These are phyloP conservation scores for Sycophila sp. DNA, from an alignment of 1,140 invertebrate genomes.

Conservation along the genomic window DNA sequence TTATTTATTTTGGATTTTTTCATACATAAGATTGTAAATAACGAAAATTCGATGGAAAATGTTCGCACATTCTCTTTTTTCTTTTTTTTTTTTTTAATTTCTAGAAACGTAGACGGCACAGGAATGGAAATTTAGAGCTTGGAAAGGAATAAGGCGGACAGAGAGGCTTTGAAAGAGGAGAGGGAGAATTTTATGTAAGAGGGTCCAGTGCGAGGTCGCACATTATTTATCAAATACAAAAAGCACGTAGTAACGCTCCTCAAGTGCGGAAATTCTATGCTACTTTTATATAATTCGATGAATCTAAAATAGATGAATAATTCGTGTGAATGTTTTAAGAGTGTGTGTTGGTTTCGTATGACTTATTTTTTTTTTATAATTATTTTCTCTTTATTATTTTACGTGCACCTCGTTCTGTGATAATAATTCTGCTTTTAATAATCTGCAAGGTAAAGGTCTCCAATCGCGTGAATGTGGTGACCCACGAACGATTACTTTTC, in stretches of 20 bases:
- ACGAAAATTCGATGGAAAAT: too few relatives aligned
- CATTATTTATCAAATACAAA: background rate
- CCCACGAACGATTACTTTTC: background rate
- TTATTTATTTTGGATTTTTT: too few relatives aligned
- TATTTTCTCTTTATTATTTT: background rate
- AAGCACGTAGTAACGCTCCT: background rate
- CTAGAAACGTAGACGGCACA: background rate
- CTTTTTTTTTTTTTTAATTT: too few relatives aligned
- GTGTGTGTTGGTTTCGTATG: too few relatives aligned
- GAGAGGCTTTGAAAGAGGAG: background rate
- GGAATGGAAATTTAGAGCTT: background rate
- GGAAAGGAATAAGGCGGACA: background rate
- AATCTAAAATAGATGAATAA: background rate
- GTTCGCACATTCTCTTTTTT: too few relatives aligned
- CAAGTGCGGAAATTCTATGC: slow-evolving; percentile 1
- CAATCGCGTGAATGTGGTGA: background rate
- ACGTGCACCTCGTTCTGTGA: slow-evolving; percentile 6
- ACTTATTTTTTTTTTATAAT: background rate
- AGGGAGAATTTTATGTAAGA: background rate
- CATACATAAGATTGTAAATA: too few relatives aligned
- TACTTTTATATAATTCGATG: background rate
- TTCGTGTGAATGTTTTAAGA: background rate
- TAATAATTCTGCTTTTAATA: background rate
- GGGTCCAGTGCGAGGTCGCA: background rate
- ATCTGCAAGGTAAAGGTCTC: background rate